Evolutionary conservation across 1,140 invertebrate species (phyloP).

Genomic region (Eufriesea mexicana): DNA sequence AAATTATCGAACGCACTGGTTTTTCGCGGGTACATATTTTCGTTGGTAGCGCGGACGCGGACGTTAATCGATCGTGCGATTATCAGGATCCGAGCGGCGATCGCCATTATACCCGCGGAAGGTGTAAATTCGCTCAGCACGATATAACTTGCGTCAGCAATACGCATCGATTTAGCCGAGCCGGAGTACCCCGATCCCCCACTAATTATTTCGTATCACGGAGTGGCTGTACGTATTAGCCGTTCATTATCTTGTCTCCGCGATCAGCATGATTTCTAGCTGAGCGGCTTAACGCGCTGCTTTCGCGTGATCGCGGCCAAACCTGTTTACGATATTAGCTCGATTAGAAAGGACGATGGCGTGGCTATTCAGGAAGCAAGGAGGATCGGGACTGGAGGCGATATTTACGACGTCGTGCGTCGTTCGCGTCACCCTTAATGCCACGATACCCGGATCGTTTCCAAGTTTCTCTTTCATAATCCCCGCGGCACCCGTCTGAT

Average conservation of each 20-base stretch:
- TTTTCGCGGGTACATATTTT: no score
- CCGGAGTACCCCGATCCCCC: conserved; percentile 39
- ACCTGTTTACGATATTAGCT: conserved; percentile 45
- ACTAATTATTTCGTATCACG: conserved; percentile 66
- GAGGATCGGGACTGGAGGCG: not conserved
- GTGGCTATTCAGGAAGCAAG: conserved; percentile 10
- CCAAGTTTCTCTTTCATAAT: not conserved
- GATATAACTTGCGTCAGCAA: conserved; percentile 55
- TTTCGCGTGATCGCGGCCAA: conserved; percentile 53
- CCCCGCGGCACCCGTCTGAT: no score
- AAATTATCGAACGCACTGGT: no score
- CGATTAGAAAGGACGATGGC: conserved; percentile 45
- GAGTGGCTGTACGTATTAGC: conserved; percentile 55
- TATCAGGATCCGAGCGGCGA: not conserved
- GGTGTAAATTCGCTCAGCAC: conserved; percentile 34
- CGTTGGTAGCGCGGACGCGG: not conserved
- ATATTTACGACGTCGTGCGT: not conserved
- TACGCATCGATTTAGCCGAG: conserved; percentile 50
- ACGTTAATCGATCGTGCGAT: not conserved
- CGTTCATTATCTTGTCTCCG: conserved; percentile 59
- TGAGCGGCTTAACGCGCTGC: conserved; percentile 55
- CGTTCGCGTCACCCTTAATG: not conserved
- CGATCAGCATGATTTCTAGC: conserved; percentile 65
- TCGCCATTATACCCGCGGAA: conserved; percentile 8
- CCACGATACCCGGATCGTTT: not conserved